phyloP scores from a whole-genome alignment of 2,888 invertebrate genomes.

The Brachyopa scutellaris region DNA sequence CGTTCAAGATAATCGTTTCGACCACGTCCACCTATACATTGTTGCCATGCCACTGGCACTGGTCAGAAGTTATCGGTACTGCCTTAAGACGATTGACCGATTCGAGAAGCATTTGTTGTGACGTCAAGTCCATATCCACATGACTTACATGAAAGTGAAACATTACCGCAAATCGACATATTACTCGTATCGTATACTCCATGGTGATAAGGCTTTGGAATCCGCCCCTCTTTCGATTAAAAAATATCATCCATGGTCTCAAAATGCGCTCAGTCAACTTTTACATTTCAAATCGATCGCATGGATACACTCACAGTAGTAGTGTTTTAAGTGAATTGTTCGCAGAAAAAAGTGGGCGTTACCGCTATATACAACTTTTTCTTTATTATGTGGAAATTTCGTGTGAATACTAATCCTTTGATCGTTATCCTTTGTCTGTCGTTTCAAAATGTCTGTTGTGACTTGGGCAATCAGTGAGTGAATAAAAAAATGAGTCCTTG shows the following conservation, averaged over 20 bases:
- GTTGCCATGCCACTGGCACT: too few relatives aligned
- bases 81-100: too few relatives aligned
- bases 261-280: slow-evolving; percentile 38
- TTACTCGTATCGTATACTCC: too few relatives aligned
- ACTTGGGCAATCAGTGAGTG: slow-evolving; percentile 46
- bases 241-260: slow-evolving; percentile 19
- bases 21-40: too few relatives aligned
- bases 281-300: slow-evolving; percentile 11
- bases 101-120: too few relatives aligned
- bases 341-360: slow-evolving; percentile 36
- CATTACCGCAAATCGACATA: too few relatives aligned
- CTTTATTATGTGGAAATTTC: slow-evolving; percentile 11
- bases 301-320: slow-evolving; percentile 16
- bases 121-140: too few relatives aligned
- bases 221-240: slow-evolving; percentile 52
- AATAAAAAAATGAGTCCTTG: neutral
- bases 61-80: too few relatives aligned
- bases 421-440: slow-evolving; percentile 1
- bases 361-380: neutral
- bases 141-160: too few relatives aligned
- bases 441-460: slow-evolving; percentile 5
- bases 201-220: slow-evolving; percentile 15
- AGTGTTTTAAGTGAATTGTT: slow-evolving; percentile 8
- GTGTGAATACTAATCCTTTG: neutral
- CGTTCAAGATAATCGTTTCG: too few relatives aligned